Evolutionary conservation across 2,888 invertebrate species (phyloP).

Genomic region (Flexamia atlantica): DNA sequence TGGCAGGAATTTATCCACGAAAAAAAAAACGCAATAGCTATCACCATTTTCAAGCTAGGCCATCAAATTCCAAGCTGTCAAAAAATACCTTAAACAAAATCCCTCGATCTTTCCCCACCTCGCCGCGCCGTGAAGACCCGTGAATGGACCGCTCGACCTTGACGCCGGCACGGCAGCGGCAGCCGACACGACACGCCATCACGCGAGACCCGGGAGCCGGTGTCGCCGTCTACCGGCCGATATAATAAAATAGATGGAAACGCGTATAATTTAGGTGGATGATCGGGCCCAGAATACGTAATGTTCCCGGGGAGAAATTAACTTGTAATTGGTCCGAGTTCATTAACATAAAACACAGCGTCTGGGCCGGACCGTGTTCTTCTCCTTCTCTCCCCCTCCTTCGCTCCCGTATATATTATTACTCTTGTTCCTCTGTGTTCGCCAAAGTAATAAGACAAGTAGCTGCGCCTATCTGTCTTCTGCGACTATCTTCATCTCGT

Average conservation of each 20-base stretch:
- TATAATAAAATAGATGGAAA: slow-evolving; percentile 60
- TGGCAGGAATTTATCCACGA: no score
- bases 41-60: no score
- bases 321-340: slow-evolving; percentile 69
- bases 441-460: slow-evolving; percentile 54
- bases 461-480: slow-evolving; percentile 51
- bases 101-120: neutral
- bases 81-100: no score
- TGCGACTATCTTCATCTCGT: slow-evolving; percentile 54
- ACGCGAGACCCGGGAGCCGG: slow-evolving; percentile 9
- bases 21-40: no score
- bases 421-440: slow-evolving; percentile 57
- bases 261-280: slow-evolving; percentile 60
- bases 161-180: slow-evolving; percentile 3
- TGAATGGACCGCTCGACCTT: slow-evolving; percentile 22
- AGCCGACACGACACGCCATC: neutral
- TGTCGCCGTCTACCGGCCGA: slow-evolving; percentile 45
- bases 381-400: slow-evolving; percentile 15
- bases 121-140: neutral
- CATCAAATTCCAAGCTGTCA: no score
- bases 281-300: slow-evolving; percentile 67
- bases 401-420: slow-evolving; percentile 42
- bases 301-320: slow-evolving; percentile 68
- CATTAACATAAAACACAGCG: slow-evolving; percentile 70
- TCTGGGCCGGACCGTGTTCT: slow-evolving; percentile 50